Evolutionary conservation across 1,140 invertebrate genomes (phyloP), one percentile per base, ranked within the genome.

Genomic region (Stratiolaelaps scimitus): DNA sequence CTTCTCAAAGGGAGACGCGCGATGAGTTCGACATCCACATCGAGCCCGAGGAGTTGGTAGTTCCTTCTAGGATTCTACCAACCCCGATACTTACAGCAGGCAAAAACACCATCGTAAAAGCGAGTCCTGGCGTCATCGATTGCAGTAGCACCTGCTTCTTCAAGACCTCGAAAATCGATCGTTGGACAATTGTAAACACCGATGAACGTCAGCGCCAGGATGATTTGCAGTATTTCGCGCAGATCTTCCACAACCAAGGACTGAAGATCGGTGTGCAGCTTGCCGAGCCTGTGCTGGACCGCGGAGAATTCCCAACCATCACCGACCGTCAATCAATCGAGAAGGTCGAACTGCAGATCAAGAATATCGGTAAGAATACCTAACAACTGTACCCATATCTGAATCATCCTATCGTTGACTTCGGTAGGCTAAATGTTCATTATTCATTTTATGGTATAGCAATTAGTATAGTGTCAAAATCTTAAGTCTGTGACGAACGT

Each of bases 121-220:
- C 26, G 2, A 60, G 2, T 10, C 53, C 53, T 15, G 53, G 53
- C 1, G 53, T 60, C 2, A 60, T 60, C 17, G 53, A 60, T 26
- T 60, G 17, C 53, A 15, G 53, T 5, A 26, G 23, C 34, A 34
- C 0, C 10, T 1, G 2, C 4, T 60, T 60, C 53, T 60, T 60
- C 10, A 29, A 26, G 23, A 34, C 26, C 0, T 60, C 53, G 1
- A 23, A 26, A 10, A 60, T 60, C 23, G 34, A n/a, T 26, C 26
- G 34, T 15, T 60, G 53, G 53, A 60, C 53, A 26, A 23, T 60
- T 15, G 23, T 60, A 1, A 60, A 29, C 15, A 60, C 53, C 15
- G 53, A 60, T 34, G 53, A 60, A 26, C 15, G 53, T 2, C 26
- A 17, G 13, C 1, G 15, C 2, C 53, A 60, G 20, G 23, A 26